A percentile compares a stretch with the other conserved stretches of the same genome.
phyloP scores from a whole-genome alignment of 2,888 invertebrate genomes.

The Abrostola tripartita region DNA sequence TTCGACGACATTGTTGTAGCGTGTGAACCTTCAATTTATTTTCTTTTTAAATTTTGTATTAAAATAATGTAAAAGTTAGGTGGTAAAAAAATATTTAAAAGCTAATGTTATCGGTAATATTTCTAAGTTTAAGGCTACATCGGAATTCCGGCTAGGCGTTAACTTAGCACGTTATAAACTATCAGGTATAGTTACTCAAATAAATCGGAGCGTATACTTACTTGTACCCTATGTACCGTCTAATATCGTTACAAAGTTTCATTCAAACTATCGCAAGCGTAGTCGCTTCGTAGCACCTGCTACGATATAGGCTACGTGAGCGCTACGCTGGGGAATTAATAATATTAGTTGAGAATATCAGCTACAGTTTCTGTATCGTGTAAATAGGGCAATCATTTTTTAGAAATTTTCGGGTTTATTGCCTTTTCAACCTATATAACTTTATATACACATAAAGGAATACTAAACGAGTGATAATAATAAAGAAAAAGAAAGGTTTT shows the following conservation, averaged over 20 bases:
- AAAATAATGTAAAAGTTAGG: neutral
- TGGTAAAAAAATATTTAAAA: constrained; percentile 3
- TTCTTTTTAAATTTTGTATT: constrained; percentile 1
- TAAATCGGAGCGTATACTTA: constrained; percentile 18
- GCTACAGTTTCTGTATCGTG: constrained; percentile 38
- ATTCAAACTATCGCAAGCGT: constrained; percentile 63
- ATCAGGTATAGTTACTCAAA: constrained; percentile 8
- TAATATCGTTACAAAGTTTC: constrained; percentile 61
- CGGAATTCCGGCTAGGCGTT: constrained; percentile 12
- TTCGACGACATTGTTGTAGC: constrained; percentile 27
- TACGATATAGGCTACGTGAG: constrained; percentile 62
- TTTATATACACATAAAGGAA: constrained; percentile 19
- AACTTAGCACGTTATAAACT: constrained; percentile 46
- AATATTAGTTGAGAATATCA: constrained; percentile 55
- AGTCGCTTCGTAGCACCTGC: constrained; percentile 68
- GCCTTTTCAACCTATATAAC: neutral
- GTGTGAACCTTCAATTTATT: constrained; percentile 26
- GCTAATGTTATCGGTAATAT: constrained; percentile 4
- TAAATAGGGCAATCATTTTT: constrained; percentile 19
- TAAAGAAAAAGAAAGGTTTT: neutral
- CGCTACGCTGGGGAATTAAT: constrained; percentile 53
- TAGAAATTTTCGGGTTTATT: constrained; percentile 3
- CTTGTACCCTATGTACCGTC: constrained; percentile 18
- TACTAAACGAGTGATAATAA: neutral
- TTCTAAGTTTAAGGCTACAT: constrained; percentile 20